phyloP scores from a whole-genome alignment of 2,888 invertebrate species.

The Lydus trimaculatus region DNA sequence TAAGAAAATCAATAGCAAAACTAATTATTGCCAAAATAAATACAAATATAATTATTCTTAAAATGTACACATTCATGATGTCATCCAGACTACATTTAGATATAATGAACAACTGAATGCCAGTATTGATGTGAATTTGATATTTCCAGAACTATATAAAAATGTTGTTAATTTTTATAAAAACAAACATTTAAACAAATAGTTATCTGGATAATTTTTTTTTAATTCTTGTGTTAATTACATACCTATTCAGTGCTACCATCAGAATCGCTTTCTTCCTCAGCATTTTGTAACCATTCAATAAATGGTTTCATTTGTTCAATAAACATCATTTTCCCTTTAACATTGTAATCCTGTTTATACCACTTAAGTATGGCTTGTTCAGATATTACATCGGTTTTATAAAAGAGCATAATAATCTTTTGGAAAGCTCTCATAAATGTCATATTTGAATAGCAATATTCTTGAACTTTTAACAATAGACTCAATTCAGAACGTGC shows the following conservation, averaged over 20 bases:
- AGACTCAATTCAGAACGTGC: constrained; percentile 88
- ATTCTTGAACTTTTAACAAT: constrained; percentile 93
- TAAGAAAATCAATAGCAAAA: constrained; percentile 27
- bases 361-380: constrained; percentile 97
- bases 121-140: constrained; percentile 47
- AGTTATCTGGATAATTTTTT: not conserved
- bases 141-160: constrained; percentile 33
- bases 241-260: constrained; percentile 59
- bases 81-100: constrained; percentile 38
- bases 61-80: constrained; percentile 37
- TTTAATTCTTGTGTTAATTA: constrained; percentile 13
- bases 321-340: constrained; percentile 97
- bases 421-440: constrained; percentile 99
- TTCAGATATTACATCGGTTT: constrained; percentile 94
- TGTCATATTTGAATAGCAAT: constrained; percentile 98
- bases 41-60: constrained; percentile 13
- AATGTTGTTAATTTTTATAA: constrained; percentile 5
- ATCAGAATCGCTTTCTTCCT: constrained; percentile 79
- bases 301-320: constrained; percentile 98
- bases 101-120: constrained; percentile 38
- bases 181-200: not conserved
- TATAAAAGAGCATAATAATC: constrained; percentile 95
- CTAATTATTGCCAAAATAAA: constrained; percentile 14
- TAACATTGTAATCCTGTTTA: constrained; percentile 84
- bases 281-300: constrained; percentile 97